Base-by-base conservation (phyloP, 2,797 vertebrate genomes). In the Phataginus tetradactyla region DNA sequence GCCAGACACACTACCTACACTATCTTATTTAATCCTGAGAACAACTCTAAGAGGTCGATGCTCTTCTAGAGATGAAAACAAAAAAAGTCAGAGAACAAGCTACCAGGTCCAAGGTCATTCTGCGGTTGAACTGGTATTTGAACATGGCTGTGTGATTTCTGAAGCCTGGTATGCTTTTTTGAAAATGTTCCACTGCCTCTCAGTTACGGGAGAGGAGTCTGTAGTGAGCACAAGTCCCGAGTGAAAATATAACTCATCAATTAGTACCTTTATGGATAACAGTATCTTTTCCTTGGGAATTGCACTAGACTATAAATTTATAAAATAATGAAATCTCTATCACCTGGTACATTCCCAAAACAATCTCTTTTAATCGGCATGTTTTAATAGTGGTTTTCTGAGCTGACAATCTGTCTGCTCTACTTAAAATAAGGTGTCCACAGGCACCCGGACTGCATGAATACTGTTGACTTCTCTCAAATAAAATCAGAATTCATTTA, bases 321-420 rank as follows among this genome's bases (percentile, higher is more conserved):
- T 17, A 85, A 86, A 96, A 75, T 39, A 92, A 85, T 89, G 14
- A 63, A 51, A 91, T 45, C 34, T 53, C 68, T 39, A 39, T 78
- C 27, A 90, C 71, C 84, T 57, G 71, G 18, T 59, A 39, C 9
- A 83, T 71, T 77, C n/a, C 89, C 72, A 2, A 90, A 94, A 57
- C 7, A 42, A 72, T 81, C 15, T 84, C 74, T 78, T 75, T 80
- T 88, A 84, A 94, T 59, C 32, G 17, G 12, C 21, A 72, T 32
- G n/a, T 71, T 68, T 77, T 42, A 95, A 86, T 93, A 90, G 23
- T 53, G 18, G 21, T 75, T 92, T 94, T 83, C 37, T 86, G 34
- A 86, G 74, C n/a, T 64, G 42, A 85, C 95, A 93, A 63, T 13
- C 25, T 83, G 23, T n/a, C 23, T n/a, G 7, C 49, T 93, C 94